phyloP scores from a whole-genome alignment of 1,140 invertebrate genomes.

The Cydia strobilella region DNA sequence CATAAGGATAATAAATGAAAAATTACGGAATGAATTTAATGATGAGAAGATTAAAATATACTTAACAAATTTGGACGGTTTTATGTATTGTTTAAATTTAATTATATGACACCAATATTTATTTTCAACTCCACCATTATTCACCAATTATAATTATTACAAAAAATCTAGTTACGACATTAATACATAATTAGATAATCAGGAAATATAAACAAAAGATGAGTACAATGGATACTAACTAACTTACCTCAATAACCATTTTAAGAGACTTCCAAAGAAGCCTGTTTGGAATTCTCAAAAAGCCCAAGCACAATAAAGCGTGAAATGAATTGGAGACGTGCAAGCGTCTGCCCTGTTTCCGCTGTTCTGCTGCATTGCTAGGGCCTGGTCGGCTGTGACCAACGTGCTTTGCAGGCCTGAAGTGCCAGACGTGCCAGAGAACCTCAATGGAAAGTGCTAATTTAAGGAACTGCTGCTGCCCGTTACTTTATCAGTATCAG shows the following conservation, averaged over 20 bases:
- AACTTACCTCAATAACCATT: constrained; percentile 1
- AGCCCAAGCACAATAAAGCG: neutral
- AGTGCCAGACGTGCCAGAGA: neutral
- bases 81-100: too few relatives aligned
- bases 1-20: too few relatives aligned
- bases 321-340: constrained; percentile 25
- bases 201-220: too few relatives aligned
- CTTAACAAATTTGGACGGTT: too few relatives aligned
- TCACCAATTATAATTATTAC: too few relatives aligned
- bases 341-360: neutral
- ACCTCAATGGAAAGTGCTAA: neutral
- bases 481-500: too few relatives aligned
- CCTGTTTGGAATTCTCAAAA: constrained; percentile 3
- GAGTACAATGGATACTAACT: neutral
- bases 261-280: neutral
- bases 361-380: constrained; percentile 12
- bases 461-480: neutral
- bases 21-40: too few relatives aligned
- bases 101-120: too few relatives aligned
- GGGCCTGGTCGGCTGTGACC: neutral
- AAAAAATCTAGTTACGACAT: too few relatives aligned
- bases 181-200: too few relatives aligned
- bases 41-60: too few relatives aligned
- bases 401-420: constrained; percentile 20
- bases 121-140: too few relatives aligned